These are phyloP conservation scores for Drosophila setifemur DNA, from an alignment of 1,140 invertebrate species.

Conservation along the genomic window DNA sequence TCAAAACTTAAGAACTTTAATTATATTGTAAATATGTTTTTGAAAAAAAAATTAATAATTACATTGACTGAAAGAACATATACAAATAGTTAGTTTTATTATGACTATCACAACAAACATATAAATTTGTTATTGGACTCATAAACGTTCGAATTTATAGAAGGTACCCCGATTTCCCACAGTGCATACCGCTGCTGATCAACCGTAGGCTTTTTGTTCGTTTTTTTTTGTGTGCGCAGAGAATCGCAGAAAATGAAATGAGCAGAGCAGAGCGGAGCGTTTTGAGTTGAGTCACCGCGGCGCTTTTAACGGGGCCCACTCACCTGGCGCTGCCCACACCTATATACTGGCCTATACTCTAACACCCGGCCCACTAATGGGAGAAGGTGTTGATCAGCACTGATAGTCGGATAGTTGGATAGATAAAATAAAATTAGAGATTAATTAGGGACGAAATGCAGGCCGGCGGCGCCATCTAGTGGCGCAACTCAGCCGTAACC, in stretches of 20 bases:
- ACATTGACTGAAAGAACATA: too few relatives aligned
- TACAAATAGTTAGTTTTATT: too few relatives aligned
- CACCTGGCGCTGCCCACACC: constrained; percentile 38
- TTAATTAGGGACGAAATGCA: constrained; percentile 43
- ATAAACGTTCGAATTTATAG: too few relatives aligned
- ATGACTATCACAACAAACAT: too few relatives aligned
- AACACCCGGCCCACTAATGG: too few relatives aligned
- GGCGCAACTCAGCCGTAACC: constrained; percentile 46
- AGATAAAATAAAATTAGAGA: constrained; percentile 29
- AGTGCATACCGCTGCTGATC: constrained; percentile 3
- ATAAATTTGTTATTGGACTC: too few relatives aligned
- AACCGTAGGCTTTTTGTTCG: constrained; percentile 3
- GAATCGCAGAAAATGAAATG: neutral
- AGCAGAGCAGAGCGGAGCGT: constrained; percentile 1
- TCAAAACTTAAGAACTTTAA: too few relatives aligned
- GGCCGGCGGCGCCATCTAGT: constrained; percentile 51
- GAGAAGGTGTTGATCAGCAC: constrained; percentile 39
- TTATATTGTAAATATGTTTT: too few relatives aligned
- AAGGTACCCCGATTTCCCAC: neutral
- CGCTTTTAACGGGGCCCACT: constrained; percentile 53
- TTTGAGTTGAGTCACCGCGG: constrained; percentile 56
- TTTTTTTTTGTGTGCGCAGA: too few relatives aligned
- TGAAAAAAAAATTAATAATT: too few relatives aligned
- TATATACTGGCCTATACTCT: neutral
- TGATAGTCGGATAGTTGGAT: neutral